A percentile compares a stretch with the other conserved stretches of the same genome.
phyloP scores from a whole-genome alignment of 2,888 invertebrate genomes.

The Lymantria monacha region DNA sequence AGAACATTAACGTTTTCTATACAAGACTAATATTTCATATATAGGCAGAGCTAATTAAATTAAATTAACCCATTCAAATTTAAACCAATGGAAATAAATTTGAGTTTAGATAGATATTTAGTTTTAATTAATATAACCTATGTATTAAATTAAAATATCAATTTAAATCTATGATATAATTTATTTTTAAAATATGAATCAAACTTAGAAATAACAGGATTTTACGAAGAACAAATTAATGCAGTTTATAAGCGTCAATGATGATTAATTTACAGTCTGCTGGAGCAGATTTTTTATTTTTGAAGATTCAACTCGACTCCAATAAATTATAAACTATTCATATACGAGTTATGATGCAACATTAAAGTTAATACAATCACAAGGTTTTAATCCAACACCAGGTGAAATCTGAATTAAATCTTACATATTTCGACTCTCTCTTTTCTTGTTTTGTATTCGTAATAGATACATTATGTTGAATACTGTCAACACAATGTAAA shows the following conservation, averaged over 20 bases:
- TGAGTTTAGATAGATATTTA: neutral
- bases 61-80: too few relatives aligned
- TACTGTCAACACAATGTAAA: too few relatives aligned
- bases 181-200: slow-evolving; percentile 17
- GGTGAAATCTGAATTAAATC: neutral
- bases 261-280: slow-evolving; percentile 25
- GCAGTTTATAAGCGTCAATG: slow-evolving; percentile 18
- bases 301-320: slow-evolving; percentile 2
- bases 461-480: too few relatives aligned
- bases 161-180: neutral
- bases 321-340: slow-evolving; percentile 39
- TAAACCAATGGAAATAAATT: too few relatives aligned
- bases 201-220: slow-evolving; percentile 27
- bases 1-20: too few relatives aligned
- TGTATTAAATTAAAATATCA: neutral
- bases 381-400: slow-evolving; percentile 28
- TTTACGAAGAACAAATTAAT: slow-evolving; percentile 30
- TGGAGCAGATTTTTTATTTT: slow-evolving; percentile 23
- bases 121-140: neutral
- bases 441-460: slow-evolving; percentile 1
- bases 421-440: neutral
- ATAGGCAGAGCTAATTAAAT: too few relatives aligned
- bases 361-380: slow-evolving; percentile 41
- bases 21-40: too few relatives aligned
- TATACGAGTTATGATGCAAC: slow-evolving; percentile 45